Percentiles rank a stretch among this genome's conserved stretches.
These are phyloP conservation scores for Alloscopus bannaensis DNA, from an alignment of 2,888 invertebrate genomes.

Conservation along the genomic window DNA sequence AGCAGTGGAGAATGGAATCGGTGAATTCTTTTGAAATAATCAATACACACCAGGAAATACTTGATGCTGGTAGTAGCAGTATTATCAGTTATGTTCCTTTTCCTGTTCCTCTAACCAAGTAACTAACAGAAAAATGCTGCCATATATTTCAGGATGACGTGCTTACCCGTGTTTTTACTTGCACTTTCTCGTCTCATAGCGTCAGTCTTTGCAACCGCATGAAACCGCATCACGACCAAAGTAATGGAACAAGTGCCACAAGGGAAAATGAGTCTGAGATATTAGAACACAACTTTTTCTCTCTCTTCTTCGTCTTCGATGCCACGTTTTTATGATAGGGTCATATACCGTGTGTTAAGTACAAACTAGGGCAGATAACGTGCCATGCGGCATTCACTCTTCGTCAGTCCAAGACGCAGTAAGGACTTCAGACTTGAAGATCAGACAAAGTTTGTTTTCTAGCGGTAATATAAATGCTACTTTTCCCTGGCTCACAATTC, in stretches of 20 bases:
- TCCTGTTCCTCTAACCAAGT: background rate
- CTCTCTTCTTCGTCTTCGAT: too few species aligned
- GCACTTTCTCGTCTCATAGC: background rate
- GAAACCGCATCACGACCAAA: conserved; percentile 13
- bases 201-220: background rate
- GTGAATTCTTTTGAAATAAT: conserved; percentile 54
- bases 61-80: conserved; percentile 26
- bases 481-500: background rate
- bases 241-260: conserved; percentile 57
- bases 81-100: too few species aligned
- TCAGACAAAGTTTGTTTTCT: conserved; percentile 5
- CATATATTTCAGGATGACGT: conserved; percentile 7
- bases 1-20: conserved; percentile 21
- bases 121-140: conserved; percentile 17
- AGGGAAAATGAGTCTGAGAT: conserved; percentile 61
- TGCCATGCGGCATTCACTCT: conserved; percentile 20
- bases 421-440: background rate
- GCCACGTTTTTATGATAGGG: conserved; percentile 58
- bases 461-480: conserved; percentile 21
- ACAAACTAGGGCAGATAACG: conserved; percentile 28
- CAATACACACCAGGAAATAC: conserved; percentile 58
- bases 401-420: background rate
- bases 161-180: conserved; percentile 22
- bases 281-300: conserved; percentile 55
- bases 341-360: conserved; percentile 38